A percentile compares a stretch with the other conserved stretches of the same genome.
phyloP scores from a whole-genome alignment of 92 coral and sea anemone genomes.

The Diadumene lineata region DNA sequence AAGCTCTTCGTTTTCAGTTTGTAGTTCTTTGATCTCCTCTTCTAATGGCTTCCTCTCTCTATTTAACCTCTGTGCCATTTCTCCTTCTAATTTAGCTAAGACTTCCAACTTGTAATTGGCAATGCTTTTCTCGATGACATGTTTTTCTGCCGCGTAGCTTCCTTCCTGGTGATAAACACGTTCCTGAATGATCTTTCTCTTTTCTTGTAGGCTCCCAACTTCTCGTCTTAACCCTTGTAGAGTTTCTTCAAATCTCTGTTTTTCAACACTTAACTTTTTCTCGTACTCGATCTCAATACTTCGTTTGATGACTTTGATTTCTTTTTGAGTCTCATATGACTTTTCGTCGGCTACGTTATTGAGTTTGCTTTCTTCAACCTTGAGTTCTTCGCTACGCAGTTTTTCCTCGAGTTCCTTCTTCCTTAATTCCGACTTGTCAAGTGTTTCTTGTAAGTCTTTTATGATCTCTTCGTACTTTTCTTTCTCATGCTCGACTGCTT shows the following conservation, averaged over 20 bases:
- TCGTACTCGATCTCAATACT: constrained; percentile 74
- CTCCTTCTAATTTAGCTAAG: constrained; percentile 77
- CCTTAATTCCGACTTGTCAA: constrained; percentile 43
- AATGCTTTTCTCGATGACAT: constrained; percentile 76
- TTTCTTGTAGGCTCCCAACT: constrained; percentile 73
- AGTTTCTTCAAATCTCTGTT: constrained; percentile 73
- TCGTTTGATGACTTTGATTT: constrained; percentile 46
- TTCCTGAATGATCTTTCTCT: constrained; percentile 76
- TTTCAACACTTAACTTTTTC: constrained; percentile 60
- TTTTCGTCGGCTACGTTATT: constrained; percentile 1
- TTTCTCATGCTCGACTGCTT: constrained; percentile 48
- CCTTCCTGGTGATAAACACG: constrained; percentile 75
- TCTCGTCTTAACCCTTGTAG: constrained; percentile 69
- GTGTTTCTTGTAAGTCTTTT: constrained; percentile 56
- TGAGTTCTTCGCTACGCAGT: constrained; percentile 23
- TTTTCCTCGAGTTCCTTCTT: constrained; percentile 54
- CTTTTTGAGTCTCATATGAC: constrained; percentile 19
- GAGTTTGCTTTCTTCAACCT: constrained; percentile 19
- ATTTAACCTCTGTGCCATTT: constrained; percentile 56
- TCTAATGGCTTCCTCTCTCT: constrained; percentile 74
- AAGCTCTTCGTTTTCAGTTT: constrained; percentile 67
- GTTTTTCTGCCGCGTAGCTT: constrained; percentile 50
- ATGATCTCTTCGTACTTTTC: constrained; percentile 56
- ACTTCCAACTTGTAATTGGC: constrained; percentile 83
- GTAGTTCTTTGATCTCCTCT: constrained; percentile 66